Conservation (phyloP, 2,888 invertebrate genomes). For the Ophioninae sp. region DNA sequence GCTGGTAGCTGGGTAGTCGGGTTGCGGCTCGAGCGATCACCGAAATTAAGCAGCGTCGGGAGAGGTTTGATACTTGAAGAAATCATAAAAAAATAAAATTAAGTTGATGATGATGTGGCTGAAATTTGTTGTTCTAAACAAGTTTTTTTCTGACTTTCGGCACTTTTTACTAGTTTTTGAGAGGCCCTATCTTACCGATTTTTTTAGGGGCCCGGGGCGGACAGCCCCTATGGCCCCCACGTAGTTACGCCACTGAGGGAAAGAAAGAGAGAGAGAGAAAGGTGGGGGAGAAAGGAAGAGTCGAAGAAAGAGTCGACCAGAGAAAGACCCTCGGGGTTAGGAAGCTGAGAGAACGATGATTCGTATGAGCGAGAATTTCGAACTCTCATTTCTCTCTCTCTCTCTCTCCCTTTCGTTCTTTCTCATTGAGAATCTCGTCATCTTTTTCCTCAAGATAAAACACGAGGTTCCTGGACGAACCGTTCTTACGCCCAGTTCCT, state of each 20-base stretch:
- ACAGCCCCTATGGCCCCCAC: no score
- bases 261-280: constrained; percentile 15
- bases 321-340: constrained; percentile 29
- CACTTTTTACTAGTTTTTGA: no score
- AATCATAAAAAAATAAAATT: no score
- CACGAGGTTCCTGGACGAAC: constrained; percentile 4
- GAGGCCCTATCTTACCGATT: no score
- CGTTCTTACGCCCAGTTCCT: constrained; percentile 40
- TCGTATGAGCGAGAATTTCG: constrained; percentile 30
- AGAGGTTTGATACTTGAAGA: not conserved
- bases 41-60: no score
- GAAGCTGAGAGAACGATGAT: constrained; percentile 32
- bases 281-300: not conserved
- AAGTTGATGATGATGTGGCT: no score
- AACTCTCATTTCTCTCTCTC: constrained; percentile 6
- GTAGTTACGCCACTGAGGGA: no score
- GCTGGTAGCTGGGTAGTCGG: no score
- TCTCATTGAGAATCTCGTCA: constrained; percentile 17
- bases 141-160: no score
- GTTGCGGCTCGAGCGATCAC: no score
- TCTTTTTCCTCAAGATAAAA: constrained; percentile 8
- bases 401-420: not conserved
- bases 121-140: no score
- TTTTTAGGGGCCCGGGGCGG: no score
- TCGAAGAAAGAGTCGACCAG: constrained; percentile 7